Conservation (phyloP, 2,888 invertebrate genomes). For the Raillietiella orientalis region DNA sequence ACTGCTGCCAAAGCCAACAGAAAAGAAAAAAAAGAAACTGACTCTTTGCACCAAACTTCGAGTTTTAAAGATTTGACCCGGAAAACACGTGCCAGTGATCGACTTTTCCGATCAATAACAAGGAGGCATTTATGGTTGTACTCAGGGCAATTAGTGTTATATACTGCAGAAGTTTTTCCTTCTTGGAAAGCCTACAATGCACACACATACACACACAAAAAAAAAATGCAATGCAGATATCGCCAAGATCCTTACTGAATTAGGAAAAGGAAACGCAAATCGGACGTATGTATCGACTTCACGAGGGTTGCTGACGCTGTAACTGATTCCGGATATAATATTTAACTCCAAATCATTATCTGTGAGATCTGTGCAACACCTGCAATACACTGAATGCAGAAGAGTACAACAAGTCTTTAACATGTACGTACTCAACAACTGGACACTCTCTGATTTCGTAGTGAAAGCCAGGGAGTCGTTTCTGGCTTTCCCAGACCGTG, state of each 20-base stretch:
- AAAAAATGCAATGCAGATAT: slow-evolving; percentile 2
- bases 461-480: slow-evolving; percentile 45
- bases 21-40: slow-evolving; percentile 12
- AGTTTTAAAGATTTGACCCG: slow-evolving; percentile 65
- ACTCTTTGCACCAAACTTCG: slow-evolving; percentile 78
- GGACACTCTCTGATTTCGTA: slow-evolving; percentile 67
- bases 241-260: slow-evolving; percentile 1
- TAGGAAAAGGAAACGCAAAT: slow-evolving; percentile 67
- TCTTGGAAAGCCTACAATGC: slow-evolving; percentile 14
- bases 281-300: slow-evolving; percentile 77
- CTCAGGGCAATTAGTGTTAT: slow-evolving; percentile 58
- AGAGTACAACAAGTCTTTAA: neutral
- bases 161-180: slow-evolving; percentile 38
- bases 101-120: slow-evolving; percentile 37
- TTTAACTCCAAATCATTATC: slow-evolving; percentile 65
- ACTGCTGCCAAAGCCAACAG: slow-evolving; percentile 2
- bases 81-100: slow-evolving; percentile 51
- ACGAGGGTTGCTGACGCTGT: slow-evolving; percentile 43
- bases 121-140: slow-evolving; percentile 49
- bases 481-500: slow-evolving; percentile 23
- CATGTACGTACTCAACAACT: slow-evolving; percentile 37
- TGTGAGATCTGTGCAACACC: slow-evolving; percentile 59
- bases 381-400: slow-evolving; percentile 9
- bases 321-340: slow-evolving; percentile 56
- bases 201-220: slow-evolving; percentile 11